Base-by-base conservation (phyloP, 2,113 vertebrate genomes). In the Gnathonemus longibarbis region DNA sequence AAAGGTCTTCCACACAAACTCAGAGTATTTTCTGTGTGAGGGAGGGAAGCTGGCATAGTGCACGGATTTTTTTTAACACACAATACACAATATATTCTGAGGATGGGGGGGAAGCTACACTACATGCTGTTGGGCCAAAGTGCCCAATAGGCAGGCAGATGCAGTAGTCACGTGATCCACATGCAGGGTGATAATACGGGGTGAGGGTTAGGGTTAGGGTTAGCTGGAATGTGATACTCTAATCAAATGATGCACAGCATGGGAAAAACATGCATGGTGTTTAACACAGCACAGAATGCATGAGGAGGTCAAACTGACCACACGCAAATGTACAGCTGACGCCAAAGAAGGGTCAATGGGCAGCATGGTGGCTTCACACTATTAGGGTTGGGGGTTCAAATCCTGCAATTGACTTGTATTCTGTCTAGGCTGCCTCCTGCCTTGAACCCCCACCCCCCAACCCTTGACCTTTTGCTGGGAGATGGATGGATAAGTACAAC, bases 1-100 rank as follows among this genome's bases (percentile, higher is more conserved):
- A 89, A 89, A 50, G 31, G 88, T 48, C 50, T 84, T 84, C 42
- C 48, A 58, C 49, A 89, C 49, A 89, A 89, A 58, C 70, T 42
- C 31, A 9, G n/a, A 19, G 77, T 49, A 45, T 58, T 58, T 45
- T 49, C 39, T 88, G 17, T 27, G 35, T 15, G 56, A 21, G 87
- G 24, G 35, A 66, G 87, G 39, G 24, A 24, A 46, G 80, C 39
- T 48, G 35, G 11, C 80, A 84, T 10, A 84, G 21, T 9, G 39
- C 17, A 45, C 1, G 7, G 80, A 10, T 42, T 80, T 80, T 83
- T 27, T 39, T 83, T 0, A 80, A 27, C n/a, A 27, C n/a, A 66
- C 58, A 10, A 62, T n/a, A 24, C 6, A 45, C 19, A 46, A 46
- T 46, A 24, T 42, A 84, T 1, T 48, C 31, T 84, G 17, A 24